phyloP scores from a whole-genome alignment of 1,140 invertebrate species.

The Brachionus rubens region DNA sequence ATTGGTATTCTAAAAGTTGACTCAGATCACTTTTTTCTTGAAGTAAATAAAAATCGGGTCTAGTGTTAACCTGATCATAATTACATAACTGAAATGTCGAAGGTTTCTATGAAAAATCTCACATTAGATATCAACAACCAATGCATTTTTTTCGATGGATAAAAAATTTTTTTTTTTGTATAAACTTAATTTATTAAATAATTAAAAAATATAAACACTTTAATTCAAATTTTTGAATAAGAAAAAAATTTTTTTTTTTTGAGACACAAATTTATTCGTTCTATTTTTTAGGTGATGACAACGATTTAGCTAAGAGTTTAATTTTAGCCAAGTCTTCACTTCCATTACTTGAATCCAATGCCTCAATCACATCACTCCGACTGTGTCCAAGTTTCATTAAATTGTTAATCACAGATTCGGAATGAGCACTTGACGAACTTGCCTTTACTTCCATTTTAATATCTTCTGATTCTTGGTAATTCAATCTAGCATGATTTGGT shows the following conservation, averaged over 20 bases:
- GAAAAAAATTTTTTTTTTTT: background rate
- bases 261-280: no score
- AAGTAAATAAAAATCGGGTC: no score
- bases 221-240: background rate
- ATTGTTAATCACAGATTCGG: background rate
- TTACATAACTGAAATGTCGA: no score
- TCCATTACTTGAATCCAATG: constrained; percentile 15
- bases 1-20: no score
- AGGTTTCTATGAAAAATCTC: no score
- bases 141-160: no score
- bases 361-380: constrained; percentile 20
- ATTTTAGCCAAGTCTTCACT: constrained; percentile 14
- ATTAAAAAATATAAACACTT: background rate
- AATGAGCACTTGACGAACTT: background rate
- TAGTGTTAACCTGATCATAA: no score
- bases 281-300: background rate
- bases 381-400: background rate
- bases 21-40: no score
- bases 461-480: constrained; percentile 42
- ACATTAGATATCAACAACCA: no score
- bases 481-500: constrained; percentile 62
- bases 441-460: background rate
- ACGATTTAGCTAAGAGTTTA: constrained; percentile 36
- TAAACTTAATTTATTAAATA: constrained; percentile 8
- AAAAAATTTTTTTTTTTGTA: no score